A percentile compares a stretch with the other conserved stretches of the same genome.
Conservation (phyloP, 2,797 vertebrate genomes). For the Enteromius trimaculatus region DNA sequence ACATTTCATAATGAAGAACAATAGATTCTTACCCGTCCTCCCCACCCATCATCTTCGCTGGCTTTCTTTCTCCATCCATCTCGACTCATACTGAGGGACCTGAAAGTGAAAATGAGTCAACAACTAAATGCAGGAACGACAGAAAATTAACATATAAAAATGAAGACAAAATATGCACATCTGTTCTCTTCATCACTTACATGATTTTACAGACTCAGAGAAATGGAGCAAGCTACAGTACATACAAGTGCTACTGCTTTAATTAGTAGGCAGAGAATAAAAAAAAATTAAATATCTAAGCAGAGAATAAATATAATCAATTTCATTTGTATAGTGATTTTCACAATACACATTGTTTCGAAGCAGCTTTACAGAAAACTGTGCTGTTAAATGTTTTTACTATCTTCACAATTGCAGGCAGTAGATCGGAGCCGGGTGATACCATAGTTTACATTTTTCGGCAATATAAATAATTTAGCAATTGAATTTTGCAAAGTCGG, state of each 20-base stretch:
- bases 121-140: neutral
- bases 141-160: neutral
- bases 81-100: slow-evolving; percentile 94
- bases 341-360: neutral
- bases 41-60: slow-evolving; percentile 89
- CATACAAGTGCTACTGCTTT: neutral
- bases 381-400: neutral
- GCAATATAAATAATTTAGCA: no score
- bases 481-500: neutral
- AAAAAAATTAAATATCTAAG: neutral
- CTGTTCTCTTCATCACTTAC: neutral
- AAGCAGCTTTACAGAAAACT: neutral
- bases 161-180: neutral
- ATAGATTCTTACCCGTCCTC: slow-evolving; percentile 81
- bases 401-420: neutral
- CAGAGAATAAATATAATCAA: neutral
- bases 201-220: neutral
- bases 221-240: neutral
- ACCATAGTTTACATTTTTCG: neutral
- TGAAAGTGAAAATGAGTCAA: slow-evolving; percentile 64
- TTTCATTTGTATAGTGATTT: neutral
- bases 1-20: neutral
- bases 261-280: neutral
- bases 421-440: neutral
- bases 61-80: slow-evolving; percentile 94